Evolutionary conservation across 2,113 vertebrate genomes (phyloP), one percentile per base, ranked within the genome.

Genomic region (Cyanoramphus novaezelandiae): DNA sequence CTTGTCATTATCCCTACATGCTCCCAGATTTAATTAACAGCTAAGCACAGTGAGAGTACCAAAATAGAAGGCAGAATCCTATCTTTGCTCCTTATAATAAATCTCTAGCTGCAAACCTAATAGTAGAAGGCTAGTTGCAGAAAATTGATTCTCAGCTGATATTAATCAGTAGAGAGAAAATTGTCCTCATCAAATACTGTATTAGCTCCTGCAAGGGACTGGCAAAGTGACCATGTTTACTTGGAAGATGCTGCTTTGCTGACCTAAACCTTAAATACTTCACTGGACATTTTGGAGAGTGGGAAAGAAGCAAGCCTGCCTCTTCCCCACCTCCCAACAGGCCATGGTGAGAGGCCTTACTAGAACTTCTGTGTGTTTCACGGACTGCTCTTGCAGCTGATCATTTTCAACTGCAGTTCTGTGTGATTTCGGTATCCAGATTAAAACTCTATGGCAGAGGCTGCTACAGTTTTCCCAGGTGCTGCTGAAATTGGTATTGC

Each of bases 21-120:
- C 86, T 95, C 92, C 82, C 80, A 85, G 81, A 94, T 90, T 96
- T 96, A 95, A 96, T 95, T 92, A 96, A 89, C 77, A 94, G 78
- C 88, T 95, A 82, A 92, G 86, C 37, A 82, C 62, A 70, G 80
- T 8, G 29, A 93, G 86, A 62, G 62, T 91, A 91, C 93, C 62
- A 82, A 96, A 95, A 90, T 85, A 95, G 80, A 94, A 93, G 28
- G 77, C 74, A 89, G 70, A 93, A 94, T 95, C 86, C 92, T 89
- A 67, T 93, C 82, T 97, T 92, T 95, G 33, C 69, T 80, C 60
- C 72, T 90, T 64, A 71, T 55, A 78, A 92, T 95, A 92, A 68
- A 92, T 95, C 83, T 93, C 69, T 82, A 52, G 41, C 74, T 79
- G 65, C 70, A 89, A 76, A 86, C 57, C 77, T 96, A 57, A 82